Base-by-base conservation (phyloP, 2,797 vertebrate genomes). In the Threskiornis aethiopicus region DNA sequence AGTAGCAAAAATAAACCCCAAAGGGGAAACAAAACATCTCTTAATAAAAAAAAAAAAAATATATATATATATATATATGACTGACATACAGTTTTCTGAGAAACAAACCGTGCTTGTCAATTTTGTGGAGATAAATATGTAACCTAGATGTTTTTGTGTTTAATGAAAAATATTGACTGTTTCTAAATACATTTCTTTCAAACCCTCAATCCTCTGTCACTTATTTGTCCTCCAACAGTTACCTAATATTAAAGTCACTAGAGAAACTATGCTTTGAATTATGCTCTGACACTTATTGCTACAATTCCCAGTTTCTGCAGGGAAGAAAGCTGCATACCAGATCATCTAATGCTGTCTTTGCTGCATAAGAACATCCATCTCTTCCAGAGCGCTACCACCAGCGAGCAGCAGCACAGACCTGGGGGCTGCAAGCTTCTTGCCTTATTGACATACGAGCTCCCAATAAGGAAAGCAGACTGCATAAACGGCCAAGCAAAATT, bases 331-430 rank as follows among this genome's bases (percentile, higher is more conserved):
- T 46, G 73, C 37, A 13, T 0, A 37, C 49, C 7, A 35, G 55
- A 78, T 25, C 58, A 52, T 8, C 66, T 5, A 44, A 69, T 0
- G 0, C n/a, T 1, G 1, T 1, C 55, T 52, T 6, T 20, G 46
- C 47, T 39, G 78, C 0, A 1, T 26, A 35, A 67, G 35, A 86
- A 46, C 44, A 61, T 64, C 37, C 71, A 35, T 16, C 75, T 42
- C 65, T 42, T 33, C 1, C 5, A 37, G 54, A 72, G 26, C 31
- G 3, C 6, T 28, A 15, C 57, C 69, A 58, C 15, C 29, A 66
- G 52, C 3, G 1, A 82, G 58, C 42, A 73, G 44, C 78, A 59
- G 55, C 3, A 5, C 70, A 49, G 33, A 70, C 19, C 39, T 17
- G 6, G 26, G 61, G 16, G 58, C 54, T 44, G 15, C 28, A 59